Base-by-base conservation (phyloP, 1,140 invertebrate species). In the Ridgeia piscesae region DNA sequence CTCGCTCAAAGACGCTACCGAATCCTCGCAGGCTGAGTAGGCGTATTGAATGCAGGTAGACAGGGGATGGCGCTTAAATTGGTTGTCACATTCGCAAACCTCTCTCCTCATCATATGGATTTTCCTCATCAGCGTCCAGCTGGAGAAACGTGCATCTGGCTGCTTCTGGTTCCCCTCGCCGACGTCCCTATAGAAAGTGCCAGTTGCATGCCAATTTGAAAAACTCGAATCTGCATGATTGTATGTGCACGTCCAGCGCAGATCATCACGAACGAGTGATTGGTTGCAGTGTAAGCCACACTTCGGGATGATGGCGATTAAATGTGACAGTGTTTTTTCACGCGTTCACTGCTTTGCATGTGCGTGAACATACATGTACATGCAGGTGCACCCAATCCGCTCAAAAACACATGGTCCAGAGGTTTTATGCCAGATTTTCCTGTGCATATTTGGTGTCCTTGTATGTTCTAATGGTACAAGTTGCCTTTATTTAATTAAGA, bases 61-160 rank as follows among this genome's bases (percentile, higher is more conserved):
- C 58, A 6, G 27, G 4, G 48, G 58, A 77, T 77, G 58, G 11
- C 58, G 11, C 58, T 77, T 77, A 77, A 77, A 77, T 77, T 77
- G 58, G 58, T 77, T 77, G 58, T 77, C 58, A 77, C 58, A 77
- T 77, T 77, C 58, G 58, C 58, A 77, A 77, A 77, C 58, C 58
- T 77, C 2, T 21, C 58, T 77, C 58, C 58, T 77, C 58, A 77
- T 77, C 58, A 77, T 77, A 77, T 77, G 58, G 58, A 77, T 77
- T 77, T 77, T 77, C 58, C 58, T 77, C 58, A 77, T 77, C 17
- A 77, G 58, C 27, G 58, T 77, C 58, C 58, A 77, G 58, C 27
- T 77, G 58, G 58, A 77, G 58, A 17, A 77, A 4, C 58, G 27
- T 77, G 58, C 58, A 17, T 21, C 14, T 4, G 27, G 58, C 58